Conservation (phyloP, 1,140 invertebrate genomes). For the Micrasema longulum region DNA sequence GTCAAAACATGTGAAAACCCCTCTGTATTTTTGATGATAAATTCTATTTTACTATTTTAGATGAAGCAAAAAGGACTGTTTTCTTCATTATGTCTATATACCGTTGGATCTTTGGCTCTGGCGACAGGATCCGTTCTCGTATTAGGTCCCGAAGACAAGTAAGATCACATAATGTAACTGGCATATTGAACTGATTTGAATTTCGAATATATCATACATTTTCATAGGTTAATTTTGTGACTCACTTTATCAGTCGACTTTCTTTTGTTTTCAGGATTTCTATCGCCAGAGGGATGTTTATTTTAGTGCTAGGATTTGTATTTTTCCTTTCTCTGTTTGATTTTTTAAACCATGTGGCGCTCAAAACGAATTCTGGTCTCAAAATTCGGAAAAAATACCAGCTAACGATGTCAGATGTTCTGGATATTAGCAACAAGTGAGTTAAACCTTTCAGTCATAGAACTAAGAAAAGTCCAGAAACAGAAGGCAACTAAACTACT, state of each 20-base stretch:
- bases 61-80: slow-evolving; percentile 58
- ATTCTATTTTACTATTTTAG: slow-evolving; percentile 54
- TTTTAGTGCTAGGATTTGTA: slow-evolving; percentile 71
- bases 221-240: slow-evolving; percentile 6
- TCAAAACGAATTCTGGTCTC: slow-evolving; percentile 69
- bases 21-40: too few species aligned
- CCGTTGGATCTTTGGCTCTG: slow-evolving; percentile 58
- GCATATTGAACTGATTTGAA: slow-evolving; percentile 5
- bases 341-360: slow-evolving; percentile 70
- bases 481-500: too few species aligned
- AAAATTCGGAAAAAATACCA: slow-evolving; percentile 71
- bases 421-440: slow-evolving; percentile 80
- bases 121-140: slow-evolving; percentile 60
- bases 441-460: too few species aligned
- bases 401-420: slow-evolving; percentile 71
- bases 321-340: slow-evolving; percentile 75
- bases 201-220: neutral
- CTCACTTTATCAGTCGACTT: too few species aligned
- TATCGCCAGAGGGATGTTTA: slow-evolving; percentile 67
- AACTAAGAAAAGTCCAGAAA: too few species aligned
- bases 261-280: slow-evolving; percentile 63
- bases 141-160: slow-evolving; percentile 63
- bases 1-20: too few species aligned
- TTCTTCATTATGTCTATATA: slow-evolving; percentile 57
- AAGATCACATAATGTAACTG: slow-evolving; percentile 35